A percentile compares a stretch with the other conserved stretches of the same genome.
These are phyloP conservation scores for Aplocera efformata DNA, from an alignment of 2,888 invertebrate genomes.

Conservation along the genomic window DNA sequence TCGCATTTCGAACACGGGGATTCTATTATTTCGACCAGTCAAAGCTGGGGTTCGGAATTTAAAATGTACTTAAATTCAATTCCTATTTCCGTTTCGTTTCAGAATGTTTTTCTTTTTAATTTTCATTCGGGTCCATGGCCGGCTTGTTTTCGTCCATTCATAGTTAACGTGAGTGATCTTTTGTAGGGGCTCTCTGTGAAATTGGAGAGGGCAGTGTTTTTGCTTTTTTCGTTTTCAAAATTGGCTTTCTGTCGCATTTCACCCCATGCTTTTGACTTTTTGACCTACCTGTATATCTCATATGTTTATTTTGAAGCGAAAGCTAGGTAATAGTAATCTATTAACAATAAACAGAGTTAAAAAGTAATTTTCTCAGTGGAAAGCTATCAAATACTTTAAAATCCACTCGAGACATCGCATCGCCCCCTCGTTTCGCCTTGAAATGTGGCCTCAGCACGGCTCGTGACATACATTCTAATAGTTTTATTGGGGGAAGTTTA, in stretches of 20 bases:
- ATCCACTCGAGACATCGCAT: slow-evolving; percentile 40
- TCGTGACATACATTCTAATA: slow-evolving; percentile 76
- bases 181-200: slow-evolving; percentile 74
- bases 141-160: slow-evolving; percentile 73
- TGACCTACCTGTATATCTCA: slow-evolving; percentile 3
- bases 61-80: slow-evolving; percentile 79
- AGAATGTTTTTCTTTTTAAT: slow-evolving; percentile 70
- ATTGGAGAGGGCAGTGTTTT: slow-evolving; percentile 70
- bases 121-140: slow-evolving; percentile 64
- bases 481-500: slow-evolving; percentile 49
- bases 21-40: slow-evolving; percentile 74
- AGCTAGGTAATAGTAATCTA: too few species aligned
- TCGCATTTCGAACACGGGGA: slow-evolving; percentile 59
- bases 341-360: slow-evolving; percentile 24
- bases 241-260: slow-evolving; percentile 46
- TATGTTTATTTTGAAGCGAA: too few species aligned
- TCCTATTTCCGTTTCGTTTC: slow-evolving; percentile 67
- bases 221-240: slow-evolving; percentile 70
- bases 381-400: slow-evolving; percentile 44
- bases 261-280: slow-evolving; percentile 30
- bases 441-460: slow-evolving; percentile 49
- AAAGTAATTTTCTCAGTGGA: slow-evolving; percentile 25
- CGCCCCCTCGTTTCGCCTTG: slow-evolving; percentile 46
- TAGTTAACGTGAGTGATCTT: slow-evolving; percentile 78
- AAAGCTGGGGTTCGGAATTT: slow-evolving; percentile 69